A percentile compares a stretch with the other conserved stretches of the same genome.
phyloP scores from a whole-genome alignment of 2,113 vertebrate genomes.

The Nannospalax galili region DNA sequence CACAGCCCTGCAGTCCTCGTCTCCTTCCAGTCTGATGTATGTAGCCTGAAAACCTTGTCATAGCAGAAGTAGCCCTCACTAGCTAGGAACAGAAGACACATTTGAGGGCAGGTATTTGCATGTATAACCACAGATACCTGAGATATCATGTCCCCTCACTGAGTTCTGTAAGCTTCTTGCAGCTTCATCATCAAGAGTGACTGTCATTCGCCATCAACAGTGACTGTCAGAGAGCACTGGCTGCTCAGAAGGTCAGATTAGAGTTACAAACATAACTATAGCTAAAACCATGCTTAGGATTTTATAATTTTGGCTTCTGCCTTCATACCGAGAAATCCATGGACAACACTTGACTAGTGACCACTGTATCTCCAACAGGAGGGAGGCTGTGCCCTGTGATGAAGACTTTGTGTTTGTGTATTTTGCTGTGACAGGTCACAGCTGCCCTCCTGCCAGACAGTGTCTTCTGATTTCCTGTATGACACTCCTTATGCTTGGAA shows the following conservation, averaged over 20 bases:
- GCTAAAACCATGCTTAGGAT: neutral
- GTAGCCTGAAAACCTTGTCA: neutral
- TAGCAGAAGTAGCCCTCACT: neutral
- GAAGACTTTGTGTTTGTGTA: neutral
- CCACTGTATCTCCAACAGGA: fast-evolving
- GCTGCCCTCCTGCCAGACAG: constrained; percentile 6
- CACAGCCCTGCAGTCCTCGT: neutral
- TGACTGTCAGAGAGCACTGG: neutral
- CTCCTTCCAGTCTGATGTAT: neutral
- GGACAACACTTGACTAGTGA: neutral
- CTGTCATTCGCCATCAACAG: neutral
- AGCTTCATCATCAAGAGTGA: neutral
- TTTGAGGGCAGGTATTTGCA: neutral
- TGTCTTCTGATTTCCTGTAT: constrained; percentile 39
- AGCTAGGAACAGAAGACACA: neutral
- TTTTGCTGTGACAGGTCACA: neutral
- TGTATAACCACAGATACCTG: neutral
- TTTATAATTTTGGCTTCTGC: neutral
- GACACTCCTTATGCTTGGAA: constrained; percentile 42
- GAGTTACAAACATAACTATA: neutral
- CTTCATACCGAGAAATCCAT: neutral
- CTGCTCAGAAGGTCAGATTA: neutral
- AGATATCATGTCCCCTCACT: neutral
- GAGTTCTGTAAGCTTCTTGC: neutral
- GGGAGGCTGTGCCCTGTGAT: neutral